Conservation (phyloP, 2,888 invertebrate species). For the Vandiemenella viatica region DNA sequence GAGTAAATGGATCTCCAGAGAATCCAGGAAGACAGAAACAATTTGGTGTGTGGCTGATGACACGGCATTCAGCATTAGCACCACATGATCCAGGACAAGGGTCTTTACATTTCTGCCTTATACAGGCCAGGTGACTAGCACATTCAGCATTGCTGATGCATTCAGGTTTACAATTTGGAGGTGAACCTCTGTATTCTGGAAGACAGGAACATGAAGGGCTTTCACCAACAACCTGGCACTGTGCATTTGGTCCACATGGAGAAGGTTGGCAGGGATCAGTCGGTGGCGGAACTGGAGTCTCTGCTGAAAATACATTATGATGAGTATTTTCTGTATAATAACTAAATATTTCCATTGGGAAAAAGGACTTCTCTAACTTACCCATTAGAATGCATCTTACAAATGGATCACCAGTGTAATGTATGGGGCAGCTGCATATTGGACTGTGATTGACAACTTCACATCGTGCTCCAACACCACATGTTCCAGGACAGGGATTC, state of each 20-base stretch:
- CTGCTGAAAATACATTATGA: conserved; percentile 4
- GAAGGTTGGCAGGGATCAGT: conserved; percentile 23
- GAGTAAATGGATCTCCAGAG: conserved; percentile 47
- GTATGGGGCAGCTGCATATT: conserved; percentile 42
- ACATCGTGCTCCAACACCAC: conserved; percentile 42
- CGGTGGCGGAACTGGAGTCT: conserved; percentile 8
- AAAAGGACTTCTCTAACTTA: too few species aligned
- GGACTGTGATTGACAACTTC: conserved; percentile 50
- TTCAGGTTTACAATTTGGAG: conserved; percentile 24
- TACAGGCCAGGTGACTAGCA: conserved; percentile 33
- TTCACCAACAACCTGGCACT: conserved; percentile 22
- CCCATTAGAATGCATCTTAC: conserved; percentile 23
- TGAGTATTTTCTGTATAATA: too few species aligned
- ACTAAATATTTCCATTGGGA: too few species aligned
- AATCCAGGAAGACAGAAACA: conserved; percentile 47
- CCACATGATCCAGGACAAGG: conserved; percentile 39
- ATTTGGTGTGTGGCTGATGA: conserved; percentile 56
- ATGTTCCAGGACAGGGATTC: conserved; percentile 41
- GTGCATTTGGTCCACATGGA: conserved; percentile 25
- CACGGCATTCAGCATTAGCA: conserved; percentile 46
- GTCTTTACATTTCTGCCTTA: conserved; percentile 36
- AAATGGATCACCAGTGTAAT: conserved; percentile 46
- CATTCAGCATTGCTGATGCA: conserved; percentile 45
- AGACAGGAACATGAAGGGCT: conserved; percentile 26
- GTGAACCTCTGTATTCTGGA: conserved; percentile 24